A percentile compares a stretch with the other conserved stretches of the same genome.
Conservation (phyloP, 2,888 invertebrate species). For the Hyppa rectilinea region DNA sequence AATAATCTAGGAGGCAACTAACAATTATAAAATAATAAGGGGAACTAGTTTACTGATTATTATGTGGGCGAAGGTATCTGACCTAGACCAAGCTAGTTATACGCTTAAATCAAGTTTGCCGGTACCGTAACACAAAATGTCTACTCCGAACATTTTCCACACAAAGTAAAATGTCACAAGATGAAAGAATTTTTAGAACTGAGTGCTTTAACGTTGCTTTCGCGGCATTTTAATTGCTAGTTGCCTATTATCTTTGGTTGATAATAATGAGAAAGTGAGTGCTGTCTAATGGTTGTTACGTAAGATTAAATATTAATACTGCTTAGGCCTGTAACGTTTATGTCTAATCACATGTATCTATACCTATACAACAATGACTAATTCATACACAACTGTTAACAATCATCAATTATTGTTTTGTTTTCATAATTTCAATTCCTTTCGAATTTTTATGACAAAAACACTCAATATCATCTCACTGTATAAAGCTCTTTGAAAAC, state of each 20-base stretch:
- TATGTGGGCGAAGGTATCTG: background rate
- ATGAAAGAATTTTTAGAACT: conserved; percentile 9
- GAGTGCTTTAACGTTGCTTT: conserved; percentile 40
- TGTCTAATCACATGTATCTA: conserved; percentile 36
- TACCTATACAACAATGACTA: conserved; percentile 13
- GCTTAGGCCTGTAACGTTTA: conserved; percentile 55
- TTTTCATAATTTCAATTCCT: conserved; percentile 9
- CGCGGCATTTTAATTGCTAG: conserved; percentile 57
- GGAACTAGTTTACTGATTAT: background rate
- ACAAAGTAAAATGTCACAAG: conserved; percentile 17
- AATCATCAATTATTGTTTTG: conserved; percentile 13
- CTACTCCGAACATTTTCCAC: conserved; percentile 8
- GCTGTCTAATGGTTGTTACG: conserved; percentile 67
- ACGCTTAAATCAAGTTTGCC: conserved; percentile 29
- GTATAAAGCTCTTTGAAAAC: conserved; percentile 12
- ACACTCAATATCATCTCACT: background rate
- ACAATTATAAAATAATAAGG: conserved; percentile 1
- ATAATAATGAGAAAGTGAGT: conserved; percentile 69
- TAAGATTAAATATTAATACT: conserved; percentile 57
- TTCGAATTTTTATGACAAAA: conserved; percentile 4
- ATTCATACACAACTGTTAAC: conserved; percentile 3
- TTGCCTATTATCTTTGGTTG: conserved; percentile 58
- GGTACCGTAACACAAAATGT: conserved; percentile 2
- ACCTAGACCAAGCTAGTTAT: conserved; percentile 20
- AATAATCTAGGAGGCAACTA: background rate